These are phyloP conservation scores for Rhopalosiphum maidis DNA, from an alignment of 1,140 invertebrate genomes.

Conservation along the genomic window DNA sequence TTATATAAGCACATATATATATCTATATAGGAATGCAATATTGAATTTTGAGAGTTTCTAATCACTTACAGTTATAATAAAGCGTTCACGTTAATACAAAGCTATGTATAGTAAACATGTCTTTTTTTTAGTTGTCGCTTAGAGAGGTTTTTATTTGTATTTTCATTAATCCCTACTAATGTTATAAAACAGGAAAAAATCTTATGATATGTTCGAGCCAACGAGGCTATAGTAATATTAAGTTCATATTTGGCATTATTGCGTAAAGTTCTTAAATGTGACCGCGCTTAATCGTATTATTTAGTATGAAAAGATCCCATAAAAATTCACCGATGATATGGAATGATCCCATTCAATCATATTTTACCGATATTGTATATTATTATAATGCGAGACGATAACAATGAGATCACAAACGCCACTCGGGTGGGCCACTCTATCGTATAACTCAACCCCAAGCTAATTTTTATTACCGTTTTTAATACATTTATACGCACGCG, in stretches of 20 bases:
- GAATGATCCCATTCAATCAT: not conserved
- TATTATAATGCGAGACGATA: not conserved
- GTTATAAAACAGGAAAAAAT: not conserved
- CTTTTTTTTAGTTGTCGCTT: too few species aligned
- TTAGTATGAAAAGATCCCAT: not conserved
- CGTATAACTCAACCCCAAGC: not conserved
- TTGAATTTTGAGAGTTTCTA: not conserved
- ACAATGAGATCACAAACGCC: constrained; percentile 10
- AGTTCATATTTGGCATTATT: not conserved
- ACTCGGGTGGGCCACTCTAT: not conserved
- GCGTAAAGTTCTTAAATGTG: too few species aligned
- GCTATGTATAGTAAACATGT: too few species aligned
- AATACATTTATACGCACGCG: not conserved
- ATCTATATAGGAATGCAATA: too few species aligned
- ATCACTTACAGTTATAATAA: not conserved
- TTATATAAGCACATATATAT: too few species aligned
- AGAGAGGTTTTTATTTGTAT: not conserved
- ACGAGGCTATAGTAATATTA: not conserved
- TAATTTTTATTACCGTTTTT: constrained; percentile 24
- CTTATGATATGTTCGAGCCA: not conserved
- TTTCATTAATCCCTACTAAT: not conserved
- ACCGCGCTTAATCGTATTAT: not conserved
- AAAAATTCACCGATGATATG: not conserved
- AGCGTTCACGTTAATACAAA: too few species aligned
- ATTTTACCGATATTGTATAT: not conserved